Evolutionary conservation across 2,888 invertebrate genomes (phyloP).

Genomic region (Phalera bucephala): DNA sequence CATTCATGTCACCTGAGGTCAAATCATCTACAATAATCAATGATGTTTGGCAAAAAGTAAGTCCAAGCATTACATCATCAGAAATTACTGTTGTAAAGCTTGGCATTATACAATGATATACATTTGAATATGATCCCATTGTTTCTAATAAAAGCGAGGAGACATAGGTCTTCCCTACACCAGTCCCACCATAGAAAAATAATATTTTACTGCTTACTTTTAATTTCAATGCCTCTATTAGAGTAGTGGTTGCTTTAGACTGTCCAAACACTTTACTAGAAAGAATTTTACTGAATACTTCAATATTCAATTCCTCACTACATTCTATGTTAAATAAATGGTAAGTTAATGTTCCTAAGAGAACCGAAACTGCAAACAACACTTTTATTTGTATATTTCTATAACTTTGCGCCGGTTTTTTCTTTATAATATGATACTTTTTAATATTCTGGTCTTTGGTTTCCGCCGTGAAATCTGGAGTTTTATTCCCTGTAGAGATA

Average conservation of each 20-base stretch:
- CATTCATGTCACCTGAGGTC: slow-evolving; percentile 40
- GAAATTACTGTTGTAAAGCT: slow-evolving; percentile 55
- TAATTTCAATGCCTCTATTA: slow-evolving; percentile 46
- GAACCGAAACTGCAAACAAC: slow-evolving; percentile 22
- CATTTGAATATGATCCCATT: slow-evolving; percentile 52
- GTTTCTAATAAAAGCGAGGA: slow-evolving; percentile 56
- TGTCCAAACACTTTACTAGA: slow-evolving; percentile 60
- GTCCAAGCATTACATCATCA: slow-evolving; percentile 56
- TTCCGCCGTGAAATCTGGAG: background rate
- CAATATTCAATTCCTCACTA: slow-evolving; percentile 42
- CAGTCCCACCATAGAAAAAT: slow-evolving; percentile 69
- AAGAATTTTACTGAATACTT: slow-evolving; percentile 38
- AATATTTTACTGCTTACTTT: slow-evolving; percentile 52
- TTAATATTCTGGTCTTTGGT: slow-evolving; percentile 8
- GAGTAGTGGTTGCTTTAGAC: slow-evolving; percentile 40
- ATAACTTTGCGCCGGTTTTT: slow-evolving; percentile 20
- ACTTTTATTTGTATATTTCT: slow-evolving; percentile 19
- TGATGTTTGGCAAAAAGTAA: slow-evolving; percentile 57
- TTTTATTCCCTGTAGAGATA: background rate
- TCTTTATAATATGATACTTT: slow-evolving; percentile 43
- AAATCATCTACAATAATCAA: slow-evolving; percentile 67
- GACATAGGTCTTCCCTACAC: slow-evolving; percentile 70
- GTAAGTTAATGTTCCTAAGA: slow-evolving; percentile 42
- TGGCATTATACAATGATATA: slow-evolving; percentile 72
- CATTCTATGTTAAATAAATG: slow-evolving; percentile 49